Evolutionary conservation across 2,797 vertebrate species (phyloP), one percentile per base, ranked within the genome.

Genomic region (Peromyscus melanophrys): DNA sequence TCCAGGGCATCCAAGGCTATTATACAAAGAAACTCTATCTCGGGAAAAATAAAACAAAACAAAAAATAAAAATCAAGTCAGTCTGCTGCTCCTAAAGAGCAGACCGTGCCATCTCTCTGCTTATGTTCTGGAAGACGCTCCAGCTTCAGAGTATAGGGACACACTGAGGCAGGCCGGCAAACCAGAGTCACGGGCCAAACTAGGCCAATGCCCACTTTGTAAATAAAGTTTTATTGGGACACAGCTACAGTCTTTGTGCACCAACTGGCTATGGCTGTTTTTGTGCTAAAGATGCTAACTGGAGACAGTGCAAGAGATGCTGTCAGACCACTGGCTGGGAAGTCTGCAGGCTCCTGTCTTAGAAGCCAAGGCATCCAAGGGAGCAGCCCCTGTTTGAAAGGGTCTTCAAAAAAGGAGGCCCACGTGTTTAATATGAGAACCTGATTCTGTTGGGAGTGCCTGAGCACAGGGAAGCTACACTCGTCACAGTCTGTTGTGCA

Each of bases 361-460:
- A 65, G 57, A 86, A 55, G 73, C 77, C 49, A 61, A 96, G 90
- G 89, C 75, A 82, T 71, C 59, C 82, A 14, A 89, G 52, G 92
- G 34, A 94, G 81, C 10, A 23, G 5, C 23, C 52, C 52, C 52
- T 57, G 82, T 90, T 57, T 85, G 84, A 83, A 95, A 94, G 59
- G 73, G 34, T 57, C 85, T 93, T 89, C 63, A 40, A 29, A 57
- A 40, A 57, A 67, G 77, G 40, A 93, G 49, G 85, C 23, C 59
- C 49, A 40, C 67, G n/a, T 29, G 34, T 59, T 77, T 77, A 49
- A 67, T 65, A 43, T 90, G 23, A 77, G 86, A 92, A 89, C 75
- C 76, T 86, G 86, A 82, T 82, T 89, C 78, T 75, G 90, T 46
- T 34, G 11, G 43, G 16, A 63, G 37, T 86, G 85, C 85, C 91